Conservation (phyloP, 2,797 vertebrate species). For the Muscicapa striata region DNA sequence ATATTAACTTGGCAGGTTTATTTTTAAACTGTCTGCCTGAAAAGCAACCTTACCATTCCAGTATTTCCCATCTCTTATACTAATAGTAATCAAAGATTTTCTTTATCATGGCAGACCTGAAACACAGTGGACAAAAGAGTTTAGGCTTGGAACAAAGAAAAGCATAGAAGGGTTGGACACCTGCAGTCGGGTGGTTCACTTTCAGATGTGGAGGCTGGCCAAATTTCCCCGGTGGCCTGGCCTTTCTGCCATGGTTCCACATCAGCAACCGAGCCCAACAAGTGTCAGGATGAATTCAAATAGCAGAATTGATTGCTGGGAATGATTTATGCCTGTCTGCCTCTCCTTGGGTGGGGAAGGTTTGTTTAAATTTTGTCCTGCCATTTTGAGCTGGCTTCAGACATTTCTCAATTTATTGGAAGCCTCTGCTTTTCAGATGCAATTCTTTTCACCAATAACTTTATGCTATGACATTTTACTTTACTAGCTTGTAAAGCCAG, state of each 20-base stretch:
- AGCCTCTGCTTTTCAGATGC: neutral
- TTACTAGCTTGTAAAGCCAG: constrained; percentile 12
- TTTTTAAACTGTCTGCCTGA: neutral
- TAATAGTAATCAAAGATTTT: neutral
- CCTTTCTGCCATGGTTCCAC: constrained; percentile 75
- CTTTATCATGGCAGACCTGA: neutral
- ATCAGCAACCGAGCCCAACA: constrained; percentile 74
- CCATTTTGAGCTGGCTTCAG: constrained; percentile 69
- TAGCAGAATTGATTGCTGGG: constrained; percentile 75
- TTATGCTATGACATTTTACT: neutral
- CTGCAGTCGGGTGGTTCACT: constrained; percentile 60
- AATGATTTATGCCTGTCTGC: constrained; percentile 85
- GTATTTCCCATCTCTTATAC: neutral
- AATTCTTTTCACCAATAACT: neutral
- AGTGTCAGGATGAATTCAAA: constrained; percentile 74
- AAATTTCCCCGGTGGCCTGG: constrained; percentile 84
- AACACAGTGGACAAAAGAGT: neutral
- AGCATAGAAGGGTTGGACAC: neutral
- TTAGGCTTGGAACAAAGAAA: constrained; percentile 22
- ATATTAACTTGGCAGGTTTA: neutral
- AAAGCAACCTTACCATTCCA: neutral
- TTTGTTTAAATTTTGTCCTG: constrained; percentile 82
- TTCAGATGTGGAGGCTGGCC: constrained; percentile 76
- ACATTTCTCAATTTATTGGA: constrained; percentile 36
- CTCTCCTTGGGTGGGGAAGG: constrained; percentile 73